Evolutionary conservation across 2,113 vertebrate genomes (phyloP).

Genomic region (Canis aureus): DNA sequence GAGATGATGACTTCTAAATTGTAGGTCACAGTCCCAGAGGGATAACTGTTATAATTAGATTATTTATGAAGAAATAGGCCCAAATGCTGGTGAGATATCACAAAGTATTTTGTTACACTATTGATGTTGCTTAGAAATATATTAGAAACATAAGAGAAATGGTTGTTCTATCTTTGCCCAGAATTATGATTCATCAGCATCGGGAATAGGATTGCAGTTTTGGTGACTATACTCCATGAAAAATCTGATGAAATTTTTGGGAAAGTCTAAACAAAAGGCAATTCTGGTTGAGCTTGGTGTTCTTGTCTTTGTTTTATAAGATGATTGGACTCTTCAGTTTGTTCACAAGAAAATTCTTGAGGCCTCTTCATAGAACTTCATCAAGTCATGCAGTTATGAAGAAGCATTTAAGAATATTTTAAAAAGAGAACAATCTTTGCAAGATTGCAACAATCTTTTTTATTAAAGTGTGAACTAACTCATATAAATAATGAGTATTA

Average conservation of each 20-base stretch:
- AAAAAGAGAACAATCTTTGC: not conserved
- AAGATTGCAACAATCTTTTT: not conserved
- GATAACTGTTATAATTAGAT: not conserved
- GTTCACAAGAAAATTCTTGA: not conserved
- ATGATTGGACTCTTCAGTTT: not conserved
- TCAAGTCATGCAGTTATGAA: not conserved
- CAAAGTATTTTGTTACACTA: not conserved
- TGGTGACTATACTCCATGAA: not conserved
- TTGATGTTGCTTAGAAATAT: not conserved
- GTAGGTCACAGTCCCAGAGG: not conserved
- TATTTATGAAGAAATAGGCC: slow-evolving; percentile 11
- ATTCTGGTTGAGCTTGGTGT: not conserved
- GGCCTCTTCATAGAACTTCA: not conserved
- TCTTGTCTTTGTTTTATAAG: slow-evolving; percentile 21
- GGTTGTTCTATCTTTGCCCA: not conserved
- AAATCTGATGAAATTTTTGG: not conserved
- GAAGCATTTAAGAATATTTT: slow-evolving; percentile 1
- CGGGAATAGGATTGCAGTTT: not conserved
- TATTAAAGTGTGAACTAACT: not conserved
- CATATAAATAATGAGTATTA: not conserved
- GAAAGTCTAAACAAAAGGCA: not conserved
- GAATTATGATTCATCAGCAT: not conserved
- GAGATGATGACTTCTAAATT: slow-evolving; percentile 12
- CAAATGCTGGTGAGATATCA: not conserved
- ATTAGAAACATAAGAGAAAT: not conserved